Percentiles rank a stretch among this genome's conserved stretches.
These are phyloP conservation scores for Leptocoma aspasia DNA, from an alignment of 2,113 vertebrate genomes.

Conservation along the genomic window DNA sequence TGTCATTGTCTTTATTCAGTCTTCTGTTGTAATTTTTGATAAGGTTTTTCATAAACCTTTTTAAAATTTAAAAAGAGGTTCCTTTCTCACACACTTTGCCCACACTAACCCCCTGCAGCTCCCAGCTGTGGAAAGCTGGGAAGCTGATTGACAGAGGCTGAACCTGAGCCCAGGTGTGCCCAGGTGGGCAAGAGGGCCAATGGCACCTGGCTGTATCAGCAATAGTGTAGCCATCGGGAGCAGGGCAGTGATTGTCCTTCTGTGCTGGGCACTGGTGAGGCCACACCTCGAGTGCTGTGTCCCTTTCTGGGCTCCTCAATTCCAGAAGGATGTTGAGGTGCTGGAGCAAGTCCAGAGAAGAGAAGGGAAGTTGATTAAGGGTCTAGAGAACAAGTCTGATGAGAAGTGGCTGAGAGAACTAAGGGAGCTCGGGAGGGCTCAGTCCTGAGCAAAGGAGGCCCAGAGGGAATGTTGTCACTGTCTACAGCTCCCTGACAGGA, in stretches of 20 bases:
- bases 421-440: not conserved
- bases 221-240: not conserved
- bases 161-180: not conserved
- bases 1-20: too few relatives aligned
- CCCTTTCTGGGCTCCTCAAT: not conserved
- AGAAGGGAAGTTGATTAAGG: not conserved
- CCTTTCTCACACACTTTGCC: too few relatives aligned
- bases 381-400: not conserved
- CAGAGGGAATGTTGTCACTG: not conserved
- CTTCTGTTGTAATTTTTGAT: too few relatives aligned
- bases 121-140: not conserved
- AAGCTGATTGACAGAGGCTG: rapidly evolving
- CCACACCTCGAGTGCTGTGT: not conserved
- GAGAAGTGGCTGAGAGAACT: not conserved
- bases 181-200: not conserved
- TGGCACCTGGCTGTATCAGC: not conserved
- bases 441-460: not conserved
- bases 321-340: not conserved
- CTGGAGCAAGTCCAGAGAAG: not conserved
- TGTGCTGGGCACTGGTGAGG: too few relatives aligned
- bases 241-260: not conserved
- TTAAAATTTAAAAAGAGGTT: too few relatives aligned
- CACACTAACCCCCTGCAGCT: not conserved
- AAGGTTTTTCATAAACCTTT: too few relatives aligned
- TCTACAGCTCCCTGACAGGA: not conserved